A percentile compares a stretch with the other conserved stretches of the same genome.
Evolutionary conservation across 2,888 invertebrate species (phyloP).

Genomic region (Byasa hedistus): DNA sequence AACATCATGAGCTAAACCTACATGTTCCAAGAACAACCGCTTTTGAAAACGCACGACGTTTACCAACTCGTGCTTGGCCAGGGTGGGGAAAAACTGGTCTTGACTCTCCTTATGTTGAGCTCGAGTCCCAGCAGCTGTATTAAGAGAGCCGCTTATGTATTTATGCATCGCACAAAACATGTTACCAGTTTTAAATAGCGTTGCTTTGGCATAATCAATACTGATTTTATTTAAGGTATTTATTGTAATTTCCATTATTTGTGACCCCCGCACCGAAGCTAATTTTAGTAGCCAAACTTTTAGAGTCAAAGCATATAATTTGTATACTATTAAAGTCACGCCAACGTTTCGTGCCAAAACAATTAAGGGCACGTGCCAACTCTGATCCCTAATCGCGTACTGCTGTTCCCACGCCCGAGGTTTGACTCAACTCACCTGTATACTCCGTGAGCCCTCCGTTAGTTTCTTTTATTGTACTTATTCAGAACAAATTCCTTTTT

Average conservation of each 20-base stretch:
- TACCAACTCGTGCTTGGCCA: too few relatives aligned
- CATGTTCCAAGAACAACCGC: too few relatives aligned
- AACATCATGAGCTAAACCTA: too few relatives aligned
- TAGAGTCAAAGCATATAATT: conserved; percentile 58
- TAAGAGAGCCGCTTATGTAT: too few relatives aligned
- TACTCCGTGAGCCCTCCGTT: neutral
- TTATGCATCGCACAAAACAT: too few relatives aligned
- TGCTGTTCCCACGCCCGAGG: conserved; percentile 45
- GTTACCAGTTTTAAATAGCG: neutral
- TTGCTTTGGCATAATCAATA: neutral
- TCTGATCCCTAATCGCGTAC: conserved; percentile 48
- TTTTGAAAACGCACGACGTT: too few relatives aligned
- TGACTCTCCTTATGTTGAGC: too few relatives aligned
- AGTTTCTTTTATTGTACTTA: neutral
- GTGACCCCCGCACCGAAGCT: conserved; percentile 3
- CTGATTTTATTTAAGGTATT: neutral
- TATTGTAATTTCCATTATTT: neutral
- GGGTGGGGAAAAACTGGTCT: too few relatives aligned
- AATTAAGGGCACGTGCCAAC: conserved; percentile 67
- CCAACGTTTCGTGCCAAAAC: conserved; percentile 48
- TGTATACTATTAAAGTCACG: conserved; percentile 49
- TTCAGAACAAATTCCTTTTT: too few relatives aligned
- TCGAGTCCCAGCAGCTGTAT: too few relatives aligned
- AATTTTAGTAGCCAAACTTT: conserved; percentile 29
- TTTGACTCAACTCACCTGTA: conserved; percentile 37